Evolutionary conservation across 2,888 invertebrate genomes (phyloP), one percentile per base, ranked within the genome.

Genomic region (Brenthis daphne): DNA sequence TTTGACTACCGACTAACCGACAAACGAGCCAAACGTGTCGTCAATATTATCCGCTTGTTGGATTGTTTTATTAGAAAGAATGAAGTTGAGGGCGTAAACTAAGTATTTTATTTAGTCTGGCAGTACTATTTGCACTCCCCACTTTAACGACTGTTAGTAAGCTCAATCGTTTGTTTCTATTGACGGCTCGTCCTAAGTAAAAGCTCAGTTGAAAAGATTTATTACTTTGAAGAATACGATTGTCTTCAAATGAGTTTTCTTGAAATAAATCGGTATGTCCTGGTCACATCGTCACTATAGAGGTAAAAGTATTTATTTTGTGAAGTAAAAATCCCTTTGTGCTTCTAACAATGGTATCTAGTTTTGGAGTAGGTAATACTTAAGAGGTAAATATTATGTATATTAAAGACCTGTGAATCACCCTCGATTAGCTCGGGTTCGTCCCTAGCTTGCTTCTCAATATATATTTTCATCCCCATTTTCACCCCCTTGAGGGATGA

Each of bases 121-220:
- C 63, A 33, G 20, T 58, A 58, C 58, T 66, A 56, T 66, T 51
- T 58, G 54, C 54, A 54, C 64, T 64, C 64, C 53, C 56, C 68
- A 43, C 43, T 65, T 67, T 57, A 63, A 61, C 48, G 56, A 48
- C 53, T 65, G 64, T 67, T 67, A 57, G 66, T 55, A 66, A 64
- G 58, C 69, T 56, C 54, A 67, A 61, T 58, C 57, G 51, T 67
- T 67, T 63, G 54, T 65, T 63, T 63, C 65, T 69, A 65, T 72
- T 65, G 64, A 57, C 56, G 64, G 65, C 64, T 67, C 57, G 61
- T 69, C 64, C 67, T 55, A 71, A 68, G 68, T 71, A 58, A 48
- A 20, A 64, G 55, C 58, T 58, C 24, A 51, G 63, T 68, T 58
- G 58, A 33, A 60, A 64, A 71, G 71, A 68, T 71, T 71, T 66